phyloP scores from a whole-genome alignment of 92 coral and sea anemone genomes.

The Porites cylindrica region DNA sequence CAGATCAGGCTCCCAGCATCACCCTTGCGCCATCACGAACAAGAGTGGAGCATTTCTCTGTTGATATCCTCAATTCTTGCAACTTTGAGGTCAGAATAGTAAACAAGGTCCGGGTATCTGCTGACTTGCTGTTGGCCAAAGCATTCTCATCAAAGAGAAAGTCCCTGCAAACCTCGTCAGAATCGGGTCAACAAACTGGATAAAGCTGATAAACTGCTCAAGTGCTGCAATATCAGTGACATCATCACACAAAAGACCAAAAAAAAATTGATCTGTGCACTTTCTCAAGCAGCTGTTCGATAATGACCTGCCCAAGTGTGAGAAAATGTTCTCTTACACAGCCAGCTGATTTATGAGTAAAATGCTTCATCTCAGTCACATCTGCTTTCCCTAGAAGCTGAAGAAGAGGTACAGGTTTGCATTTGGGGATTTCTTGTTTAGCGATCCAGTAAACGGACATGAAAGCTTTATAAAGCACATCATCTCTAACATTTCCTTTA shows the following conservation, averaged over 20 bases:
- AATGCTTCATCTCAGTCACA: constrained; percentile 16
- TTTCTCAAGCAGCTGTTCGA: constrained; percentile 44
- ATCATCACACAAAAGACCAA: constrained; percentile 54
- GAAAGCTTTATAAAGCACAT: constrained; percentile 66
- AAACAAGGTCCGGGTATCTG: constrained; percentile 15
- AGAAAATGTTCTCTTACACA: constrained; percentile 56
- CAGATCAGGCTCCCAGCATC: constrained; percentile 4
- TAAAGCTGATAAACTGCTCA: constrained; percentile 44
- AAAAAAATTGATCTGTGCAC: constrained; percentile 1
- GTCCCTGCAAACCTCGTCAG: constrained; percentile 42
- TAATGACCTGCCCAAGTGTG: constrained; percentile 58
- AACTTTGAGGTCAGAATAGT: constrained; percentile 17
- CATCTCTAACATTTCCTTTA: constrained; percentile 52
- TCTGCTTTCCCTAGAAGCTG: constrained; percentile 41
- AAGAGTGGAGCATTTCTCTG: constrained; percentile 3
- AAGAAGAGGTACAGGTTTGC: constrained; percentile 52
- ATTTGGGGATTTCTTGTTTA: constrained; percentile 35
- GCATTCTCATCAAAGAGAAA: constrained; percentile 37
- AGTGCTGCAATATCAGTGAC: constrained; percentile 39
- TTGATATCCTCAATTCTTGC: neutral
- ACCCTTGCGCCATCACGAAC: constrained; percentile 30
- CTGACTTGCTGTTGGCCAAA: constrained; percentile 16
- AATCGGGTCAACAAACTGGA: constrained; percentile 45
- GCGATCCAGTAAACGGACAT: constrained; percentile 58
- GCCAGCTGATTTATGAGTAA: constrained; percentile 52